Base-by-base conservation (phyloP, 2,888 invertebrate genomes). In the Gymnocheta viridis region DNA sequence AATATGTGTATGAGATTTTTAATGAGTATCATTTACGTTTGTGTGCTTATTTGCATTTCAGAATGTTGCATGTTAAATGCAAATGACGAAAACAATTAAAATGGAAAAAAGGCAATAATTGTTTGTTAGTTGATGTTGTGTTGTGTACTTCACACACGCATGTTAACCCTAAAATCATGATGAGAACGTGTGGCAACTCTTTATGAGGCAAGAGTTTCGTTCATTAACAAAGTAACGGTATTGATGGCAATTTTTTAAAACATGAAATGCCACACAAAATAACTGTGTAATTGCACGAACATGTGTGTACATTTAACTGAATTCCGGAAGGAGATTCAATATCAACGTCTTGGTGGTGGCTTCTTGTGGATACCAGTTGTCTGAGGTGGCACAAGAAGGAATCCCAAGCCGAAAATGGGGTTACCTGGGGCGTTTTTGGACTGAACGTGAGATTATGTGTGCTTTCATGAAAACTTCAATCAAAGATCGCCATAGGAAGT, bases 61-160 rank as follows among this genome's bases (percentile, higher is more conserved):
- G 27, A 70, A 82, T 58, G 49, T 83, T 80, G 83, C 74, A 76
- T 76, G 80, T 66, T 66, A 32, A 62, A 82, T 22, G 62, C 22
- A 56, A 82, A 82, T 82, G 69, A 62, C 67, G n/a, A n/a, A n/a
- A 82, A 62, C 58, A 69, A 70, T 80, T 49, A 49, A 58, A 19
- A 27, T 62, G 49, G 27, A 69, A 44, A 60, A 44, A 19, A 27
- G 38, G n/a, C 12, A 69, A 58, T n/a, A n/a, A n/a, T n/a, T n/a
- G n/a, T 32, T 19, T 47, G 14, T 49, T 44, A 60, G 32, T 60
- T 62, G 7, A 38, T 24, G 14, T 74, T 44, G 12, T 24, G 14
- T 74, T 44, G 12, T 56, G 49, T 32, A 35, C 14, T 54, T n/a
- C 7, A 35, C 44, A 29, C 69, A 56, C 22, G 27, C 29, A 41